Evolutionary conservation across 1,140 invertebrate species (phyloP).

Genomic region (Papilio machaon): DNA sequence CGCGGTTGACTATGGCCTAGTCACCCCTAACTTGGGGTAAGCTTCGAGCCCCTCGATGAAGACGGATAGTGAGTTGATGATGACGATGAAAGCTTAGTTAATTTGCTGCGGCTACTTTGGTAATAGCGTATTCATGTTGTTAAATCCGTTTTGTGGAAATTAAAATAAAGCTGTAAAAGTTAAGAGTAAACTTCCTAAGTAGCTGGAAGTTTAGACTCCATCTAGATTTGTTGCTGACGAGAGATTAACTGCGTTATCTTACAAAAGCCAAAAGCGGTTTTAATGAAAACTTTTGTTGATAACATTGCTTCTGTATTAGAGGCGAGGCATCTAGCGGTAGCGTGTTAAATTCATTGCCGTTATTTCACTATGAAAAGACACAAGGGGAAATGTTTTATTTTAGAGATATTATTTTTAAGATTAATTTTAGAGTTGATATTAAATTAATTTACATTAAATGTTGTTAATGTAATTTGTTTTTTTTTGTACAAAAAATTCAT

Average conservation of each 20-base stretch:
- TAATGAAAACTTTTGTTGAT: constrained; percentile 25
- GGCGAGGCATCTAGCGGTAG: neutral
- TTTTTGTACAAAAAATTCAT: neutral
- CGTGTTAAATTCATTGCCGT: neutral
- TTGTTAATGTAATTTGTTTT: neutral
- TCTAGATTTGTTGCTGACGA: constrained; percentile 20
- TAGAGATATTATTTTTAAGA: too few relatives aligned
- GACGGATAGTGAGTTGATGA: too few relatives aligned
- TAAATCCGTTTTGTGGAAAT: neutral
- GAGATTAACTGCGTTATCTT: constrained; percentile 25
- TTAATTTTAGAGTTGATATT: too few relatives aligned
- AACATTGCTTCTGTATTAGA: constrained; percentile 3
- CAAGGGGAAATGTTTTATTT: neutral
- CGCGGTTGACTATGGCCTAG: too few relatives aligned
- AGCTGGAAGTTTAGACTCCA: constrained; percentile 5
- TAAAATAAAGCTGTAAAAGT: neutral
- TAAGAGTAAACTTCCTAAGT: constrained; percentile 22
- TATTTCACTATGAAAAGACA: neutral
- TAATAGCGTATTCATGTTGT: constrained; percentile 14
- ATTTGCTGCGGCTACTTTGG: neutral
- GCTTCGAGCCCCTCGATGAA: too few relatives aligned
- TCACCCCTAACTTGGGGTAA: too few relatives aligned
- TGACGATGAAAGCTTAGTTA: neutral
- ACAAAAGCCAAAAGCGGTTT: constrained; percentile 19
- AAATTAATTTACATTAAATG: neutral